phyloP scores from a whole-genome alignment of 2,888 invertebrate species.

The Dorcus parallelipipedus region DNA sequence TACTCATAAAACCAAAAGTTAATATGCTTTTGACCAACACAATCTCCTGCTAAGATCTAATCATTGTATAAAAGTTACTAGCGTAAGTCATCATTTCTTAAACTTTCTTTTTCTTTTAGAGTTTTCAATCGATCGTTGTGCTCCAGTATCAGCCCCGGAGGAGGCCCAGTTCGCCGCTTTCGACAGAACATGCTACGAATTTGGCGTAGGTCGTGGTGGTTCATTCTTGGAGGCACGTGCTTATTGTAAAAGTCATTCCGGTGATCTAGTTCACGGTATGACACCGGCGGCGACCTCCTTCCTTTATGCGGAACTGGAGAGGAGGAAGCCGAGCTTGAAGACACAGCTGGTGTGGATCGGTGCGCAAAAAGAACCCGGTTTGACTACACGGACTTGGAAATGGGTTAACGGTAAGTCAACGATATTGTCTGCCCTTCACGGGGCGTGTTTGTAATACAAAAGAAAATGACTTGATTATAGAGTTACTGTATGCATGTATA shows the following conservation, averaged over 20 bases:
- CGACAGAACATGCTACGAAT: constrained; percentile 84
- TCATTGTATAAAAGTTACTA: no score
- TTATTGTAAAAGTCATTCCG: constrained; percentile 67
- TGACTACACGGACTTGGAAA: constrained; percentile 81
- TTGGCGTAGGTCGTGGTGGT: constrained; percentile 76
- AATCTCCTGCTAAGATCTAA: no score
- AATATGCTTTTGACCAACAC: no score
- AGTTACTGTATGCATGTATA: no score
- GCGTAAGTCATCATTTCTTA: background rate
- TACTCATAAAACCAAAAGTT: no score
- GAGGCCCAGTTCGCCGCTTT: constrained; percentile 81
- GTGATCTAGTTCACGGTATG: constrained; percentile 69
- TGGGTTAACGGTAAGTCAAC: constrained; percentile 77
- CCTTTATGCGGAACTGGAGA: constrained; percentile 74
- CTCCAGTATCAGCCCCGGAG: constrained; percentile 68
- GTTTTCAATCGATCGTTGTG: constrained; percentile 82
- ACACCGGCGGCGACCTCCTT: constrained; percentile 57
- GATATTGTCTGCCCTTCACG: no score
- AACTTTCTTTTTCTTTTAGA: constrained; percentile 53
- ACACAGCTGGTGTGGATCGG: constrained; percentile 91
- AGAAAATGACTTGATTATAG: no score
- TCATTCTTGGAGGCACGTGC: constrained; percentile 78
- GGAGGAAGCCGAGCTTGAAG: constrained; percentile 73
- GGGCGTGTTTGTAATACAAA: no score
- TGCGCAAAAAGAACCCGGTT: constrained; percentile 81